These are phyloP conservation scores for Drosophila mauritiana DNA, from an alignment of 1,140 invertebrate species.

Conservation along the genomic window DNA sequence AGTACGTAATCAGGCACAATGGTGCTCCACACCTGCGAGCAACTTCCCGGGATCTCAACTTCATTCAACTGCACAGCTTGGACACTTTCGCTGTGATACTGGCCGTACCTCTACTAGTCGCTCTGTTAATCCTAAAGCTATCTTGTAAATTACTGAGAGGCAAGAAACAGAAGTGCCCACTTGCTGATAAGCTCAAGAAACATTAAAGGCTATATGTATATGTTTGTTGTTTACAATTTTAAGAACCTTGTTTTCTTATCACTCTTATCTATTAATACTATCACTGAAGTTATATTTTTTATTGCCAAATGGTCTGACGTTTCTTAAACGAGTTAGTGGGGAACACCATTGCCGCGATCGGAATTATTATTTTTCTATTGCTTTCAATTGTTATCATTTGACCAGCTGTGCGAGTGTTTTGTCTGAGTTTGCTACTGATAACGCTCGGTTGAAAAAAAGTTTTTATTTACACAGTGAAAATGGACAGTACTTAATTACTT, in stretches of 20 bases:
- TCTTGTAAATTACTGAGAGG: constrained; percentile 16
- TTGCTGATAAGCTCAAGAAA: constrained; percentile 39
- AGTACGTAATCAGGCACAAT: constrained; percentile 87
- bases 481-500: not conserved
- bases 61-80: constrained; percentile 85
- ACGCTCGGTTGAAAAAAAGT: not conserved
- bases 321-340: not conserved
- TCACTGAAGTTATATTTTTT: not conserved
- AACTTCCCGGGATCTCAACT: constrained; percentile 55
- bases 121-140: constrained; percentile 21
- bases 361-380: not conserved
- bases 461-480: not conserved
- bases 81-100: constrained; percentile 80
- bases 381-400: not conserved
- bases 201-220: constrained; percentile 11
- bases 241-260: not conserved
- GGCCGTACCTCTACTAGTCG: constrained; percentile 20
- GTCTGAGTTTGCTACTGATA: not conserved
- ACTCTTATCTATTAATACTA: not conserved
- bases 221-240: not conserved
- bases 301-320: not conserved
- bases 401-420: not conserved
- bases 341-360: not conserved
- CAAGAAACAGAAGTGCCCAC: constrained; percentile 7
- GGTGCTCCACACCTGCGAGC: constrained; percentile 72